Base-by-base conservation (phyloP, 2,797 vertebrate species). In the Spinus olivaceus region DNA sequence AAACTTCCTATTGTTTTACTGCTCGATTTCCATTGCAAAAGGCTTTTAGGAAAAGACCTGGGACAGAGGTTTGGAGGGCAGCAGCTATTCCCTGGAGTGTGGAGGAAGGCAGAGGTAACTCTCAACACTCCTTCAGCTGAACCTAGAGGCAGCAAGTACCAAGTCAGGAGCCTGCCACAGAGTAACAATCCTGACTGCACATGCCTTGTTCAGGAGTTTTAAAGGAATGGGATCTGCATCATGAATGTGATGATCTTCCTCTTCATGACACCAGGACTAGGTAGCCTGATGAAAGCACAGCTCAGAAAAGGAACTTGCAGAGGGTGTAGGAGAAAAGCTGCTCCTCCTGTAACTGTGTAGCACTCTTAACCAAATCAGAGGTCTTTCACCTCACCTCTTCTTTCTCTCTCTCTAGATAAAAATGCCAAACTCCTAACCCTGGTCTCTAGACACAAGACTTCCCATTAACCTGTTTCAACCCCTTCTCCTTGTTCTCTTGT, bases 331-430 rank as follows among this genome's bases (percentile, higher is more conserved):
- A 57, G 44, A 84, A 65, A 42, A 64, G 50, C 7, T 41, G 20
- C 4, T 30, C 8, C 7, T 56, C 16, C 19, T 1, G 0, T 33
- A 11, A 14, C 8, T 9, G 3, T 50, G 17, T 6, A 42, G 51
- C 35, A 65, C 17, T 41, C 69, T 46, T 24, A 65, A 56, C 6
- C 42, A 42, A 30, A 57, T 65, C 70, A 49, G 41, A 47, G 32
- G 4, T 21, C 49, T 56, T 49, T 35, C 32, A 41, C 11, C 17
- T 65, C 16, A 49, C 17, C 25, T 42, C 35, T 50, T 35, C 21
- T 19, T 42, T 49, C 21, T 25, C 28, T 53, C n/a, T 30, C 67
- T 35, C 35, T 6, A 32, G 25, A 42, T 12, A 57, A 65, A 65
- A 65, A 42, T 42, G 14, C 22, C 30, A 50, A 50, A 14, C 14